Base-by-base conservation (phyloP, 2,888 invertebrate species). In the Pristionchus entomophagus region DNA sequence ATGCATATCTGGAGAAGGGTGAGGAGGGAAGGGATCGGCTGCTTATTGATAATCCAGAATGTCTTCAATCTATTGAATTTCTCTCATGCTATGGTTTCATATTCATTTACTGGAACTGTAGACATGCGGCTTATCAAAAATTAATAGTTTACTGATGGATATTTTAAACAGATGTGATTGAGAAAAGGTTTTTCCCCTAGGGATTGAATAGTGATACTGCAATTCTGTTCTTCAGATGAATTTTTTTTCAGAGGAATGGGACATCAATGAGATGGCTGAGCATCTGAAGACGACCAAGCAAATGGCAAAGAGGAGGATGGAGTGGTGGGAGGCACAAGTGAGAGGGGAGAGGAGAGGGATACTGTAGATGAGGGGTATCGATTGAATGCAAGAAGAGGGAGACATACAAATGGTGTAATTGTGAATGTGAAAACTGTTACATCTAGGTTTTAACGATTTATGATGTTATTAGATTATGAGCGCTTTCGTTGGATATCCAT, bases 231-330 rank as follows among this genome's bases (percentile, higher is more conserved):
- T 2, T n/a, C 32, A 17, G 32, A 38, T 19, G 3, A 73, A 51
- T 38, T n/a, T 51, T 0, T n/a, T 88, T 91, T 84, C 83, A 92
- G 92, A 92, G 78, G 80, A 81, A 22, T 91, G 90, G 90, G 85
- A 86, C 22, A 65, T 89, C 17, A 86, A 86, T 14, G 92, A 92
- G 56, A 85, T 92, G n/a, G 22, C 69, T 19, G 87, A 87, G 19
- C 56, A 81, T 22, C 69, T 91, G 65, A 82, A 88, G n/a, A 49
- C 91, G 77, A 69, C 88, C 12, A 82, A 87, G 41, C 62, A 84
- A 0, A 53, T 80, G 3, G 85, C 91, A 22, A 89, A 88, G 78
- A 86, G 89, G 81, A 88, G 92, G 12, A 77, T 92, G 26, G 90
- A 89, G 14, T 92, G 90, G 90, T 92, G 90, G 86, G 62, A 85